These are phyloP conservation scores for Habroteleia sp. DNA, from an alignment of 2,888 invertebrate genomes.

Conservation along the genomic window DNA sequence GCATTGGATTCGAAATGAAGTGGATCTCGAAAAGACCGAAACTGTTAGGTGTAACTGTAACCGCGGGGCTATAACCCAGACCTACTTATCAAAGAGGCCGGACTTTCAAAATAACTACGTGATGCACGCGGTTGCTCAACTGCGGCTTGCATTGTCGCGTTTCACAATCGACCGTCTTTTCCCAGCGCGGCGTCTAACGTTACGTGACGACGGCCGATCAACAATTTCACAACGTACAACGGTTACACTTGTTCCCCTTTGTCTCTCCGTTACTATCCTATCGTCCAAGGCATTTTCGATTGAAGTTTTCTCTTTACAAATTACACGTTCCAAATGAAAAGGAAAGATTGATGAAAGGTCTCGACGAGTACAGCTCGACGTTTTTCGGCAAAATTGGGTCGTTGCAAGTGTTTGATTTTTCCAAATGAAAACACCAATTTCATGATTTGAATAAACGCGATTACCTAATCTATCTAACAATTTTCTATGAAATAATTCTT, in stretches of 20 bases:
- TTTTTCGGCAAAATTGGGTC: constrained; percentile 5
- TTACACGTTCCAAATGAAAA: constrained; percentile 12
- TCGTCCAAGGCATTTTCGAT: constrained; percentile 10
- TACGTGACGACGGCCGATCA: constrained; percentile 23
- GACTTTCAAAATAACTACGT: constrained; percentile 61
- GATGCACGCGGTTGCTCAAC: constrained; percentile 49
- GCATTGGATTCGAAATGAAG: constrained; percentile 19
- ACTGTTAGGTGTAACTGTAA: constrained; percentile 79
- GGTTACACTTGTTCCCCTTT: constrained; percentile 27
- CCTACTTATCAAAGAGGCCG: constrained; percentile 74
- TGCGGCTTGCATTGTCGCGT: constrained; percentile 40
- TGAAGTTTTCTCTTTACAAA: constrained; percentile 25
- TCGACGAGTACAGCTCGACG: background rate
- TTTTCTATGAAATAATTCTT: too few species aligned
- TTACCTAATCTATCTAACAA: too few species aligned
- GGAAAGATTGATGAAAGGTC: constrained; percentile 14
- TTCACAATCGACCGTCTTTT: constrained; percentile 34
- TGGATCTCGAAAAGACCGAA: constrained; percentile 24
- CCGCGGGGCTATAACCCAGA: constrained; percentile 71
- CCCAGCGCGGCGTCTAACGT: constrained; percentile 22
- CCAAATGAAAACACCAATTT: background rate
- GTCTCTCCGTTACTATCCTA: background rate
- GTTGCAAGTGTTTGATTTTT: constrained; percentile 7
- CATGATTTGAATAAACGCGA: too few species aligned
- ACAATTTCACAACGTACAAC: constrained; percentile 39